These are phyloP conservation scores for Sporophila hypoxantha DNA, from an alignment of 2,113 vertebrate genomes.

Conservation along the genomic window DNA sequence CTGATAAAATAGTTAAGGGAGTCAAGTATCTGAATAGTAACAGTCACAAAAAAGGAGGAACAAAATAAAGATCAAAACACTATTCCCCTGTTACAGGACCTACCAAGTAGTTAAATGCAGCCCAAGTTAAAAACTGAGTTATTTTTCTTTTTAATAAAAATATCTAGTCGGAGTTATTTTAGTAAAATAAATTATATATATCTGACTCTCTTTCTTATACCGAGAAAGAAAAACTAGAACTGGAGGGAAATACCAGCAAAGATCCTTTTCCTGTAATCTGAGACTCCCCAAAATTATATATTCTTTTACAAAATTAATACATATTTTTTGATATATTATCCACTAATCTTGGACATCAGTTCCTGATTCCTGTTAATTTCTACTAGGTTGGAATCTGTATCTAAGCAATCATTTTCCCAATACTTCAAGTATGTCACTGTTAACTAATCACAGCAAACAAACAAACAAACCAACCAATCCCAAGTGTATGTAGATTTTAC, in stretches of 20 bases:
- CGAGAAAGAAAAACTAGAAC: not conserved
- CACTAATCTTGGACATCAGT: not conserved
- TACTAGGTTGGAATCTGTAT: not conserved
- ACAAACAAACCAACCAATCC: not conserved
- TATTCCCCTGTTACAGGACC: not conserved
- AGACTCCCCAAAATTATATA: not conserved
- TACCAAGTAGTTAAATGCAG: not conserved
- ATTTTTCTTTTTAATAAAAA: not conserved
- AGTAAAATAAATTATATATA: not conserved
- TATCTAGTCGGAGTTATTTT: not conserved
- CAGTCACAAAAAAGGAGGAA: not conserved
- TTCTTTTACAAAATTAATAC: not conserved
- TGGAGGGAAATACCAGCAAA: not conserved
- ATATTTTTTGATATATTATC: not conserved
- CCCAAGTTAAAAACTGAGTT: not conserved
- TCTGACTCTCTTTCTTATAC: not conserved
- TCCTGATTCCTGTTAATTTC: not conserved
- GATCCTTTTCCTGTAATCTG: not conserved
- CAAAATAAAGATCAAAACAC: not conserved
- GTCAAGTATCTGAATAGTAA: not conserved
- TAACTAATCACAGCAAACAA: not conserved
- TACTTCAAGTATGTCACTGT: not conserved
- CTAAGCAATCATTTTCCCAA: not conserved
- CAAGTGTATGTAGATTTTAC: not conserved
- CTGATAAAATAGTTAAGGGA: not conserved